These are phyloP conservation scores for Automeris io DNA, from an alignment of 2,888 invertebrate species.

Conservation along the genomic window DNA sequence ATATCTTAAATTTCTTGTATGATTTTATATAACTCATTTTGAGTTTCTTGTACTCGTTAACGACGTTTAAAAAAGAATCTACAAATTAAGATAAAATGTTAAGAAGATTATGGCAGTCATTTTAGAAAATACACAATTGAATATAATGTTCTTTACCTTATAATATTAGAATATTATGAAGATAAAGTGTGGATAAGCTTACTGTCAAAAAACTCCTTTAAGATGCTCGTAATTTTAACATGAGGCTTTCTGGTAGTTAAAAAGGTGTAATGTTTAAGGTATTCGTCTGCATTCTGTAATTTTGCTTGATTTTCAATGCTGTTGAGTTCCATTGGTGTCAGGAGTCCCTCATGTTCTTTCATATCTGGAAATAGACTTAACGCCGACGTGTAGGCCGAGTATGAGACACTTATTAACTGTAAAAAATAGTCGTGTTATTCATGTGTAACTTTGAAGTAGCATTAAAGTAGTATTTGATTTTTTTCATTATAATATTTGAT, in stretches of 20 bases:
- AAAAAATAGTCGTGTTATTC: too few relatives aligned
- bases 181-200: too few relatives aligned
- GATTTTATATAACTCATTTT: slow-evolving; percentile 51
- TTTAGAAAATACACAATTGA: too few relatives aligned
- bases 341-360: slow-evolving; percentile 58
- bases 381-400: slow-evolving; percentile 62
- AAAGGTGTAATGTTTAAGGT: slow-evolving; percentile 34
- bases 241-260: slow-evolving; percentile 25
- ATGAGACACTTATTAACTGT: slow-evolving; percentile 57
- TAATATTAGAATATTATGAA: too few relatives aligned
- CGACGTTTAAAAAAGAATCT: slow-evolving; percentile 64
- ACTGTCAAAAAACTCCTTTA: slow-evolving; percentile 54
- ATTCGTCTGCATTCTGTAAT: slow-evolving; percentile 36
- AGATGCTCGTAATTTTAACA: slow-evolving; percentile 45
- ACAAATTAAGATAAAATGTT: too few relatives aligned
- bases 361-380: slow-evolving; percentile 68
- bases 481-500: too few relatives aligned
- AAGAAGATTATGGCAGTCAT: too few relatives aligned
- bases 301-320: slow-evolving; percentile 43
- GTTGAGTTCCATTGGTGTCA: slow-evolving; percentile 46
- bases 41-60: slow-evolving; percentile 37
- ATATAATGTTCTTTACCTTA: too few relatives aligned
- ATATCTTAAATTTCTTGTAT: slow-evolving; percentile 41
- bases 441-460: too few relatives aligned
- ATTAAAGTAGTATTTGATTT: too few relatives aligned